These are phyloP conservation scores for Actias luna DNA, from an alignment of 2,888 invertebrate species.

Conservation along the genomic window DNA sequence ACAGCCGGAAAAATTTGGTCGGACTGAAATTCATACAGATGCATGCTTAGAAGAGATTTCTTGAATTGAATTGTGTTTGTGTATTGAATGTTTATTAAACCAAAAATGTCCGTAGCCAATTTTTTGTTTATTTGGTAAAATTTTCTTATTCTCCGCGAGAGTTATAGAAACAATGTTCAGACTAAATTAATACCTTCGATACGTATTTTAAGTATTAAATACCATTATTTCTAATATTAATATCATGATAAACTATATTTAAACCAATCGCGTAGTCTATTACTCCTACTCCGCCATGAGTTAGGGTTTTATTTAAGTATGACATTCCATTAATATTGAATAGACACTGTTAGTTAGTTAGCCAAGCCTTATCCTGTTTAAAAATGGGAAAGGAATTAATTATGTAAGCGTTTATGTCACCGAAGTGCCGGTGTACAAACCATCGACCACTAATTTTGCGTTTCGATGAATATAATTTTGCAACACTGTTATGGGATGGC, in stretches of 20 bases:
- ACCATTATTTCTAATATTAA: background rate
- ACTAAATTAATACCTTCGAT: background rate
- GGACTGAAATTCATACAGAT: too few relatives aligned
- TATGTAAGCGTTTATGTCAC: conserved; percentile 35
- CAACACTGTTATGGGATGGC: background rate
- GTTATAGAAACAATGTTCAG: background rate
- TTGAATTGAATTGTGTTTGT: too few relatives aligned
- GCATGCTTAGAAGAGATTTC: too few relatives aligned
- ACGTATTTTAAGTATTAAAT: background rate
- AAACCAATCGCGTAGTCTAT: background rate
- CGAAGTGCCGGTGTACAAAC: conserved; percentile 27
- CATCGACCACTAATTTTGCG: conserved; percentile 24
- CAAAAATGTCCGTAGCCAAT: too few relatives aligned
- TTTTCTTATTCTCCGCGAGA: too few relatives aligned
- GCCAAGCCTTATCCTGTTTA: conserved; percentile 41
- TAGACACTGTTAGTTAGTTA: conserved; percentile 29
- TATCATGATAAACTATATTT: background rate
- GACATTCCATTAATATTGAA: conserved; percentile 40
- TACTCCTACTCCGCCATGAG: background rate
- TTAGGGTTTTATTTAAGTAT: conserved; percentile 3
- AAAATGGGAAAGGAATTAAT: conserved; percentile 43
- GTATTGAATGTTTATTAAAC: too few relatives aligned
- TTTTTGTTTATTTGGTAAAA: too few relatives aligned
- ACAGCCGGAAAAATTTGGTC: too few relatives aligned
- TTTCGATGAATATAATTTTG: conserved; percentile 1